These are phyloP conservation scores for Aphidoletes aphidimyza DNA, from an alignment of 2,888 invertebrate species.

Conservation along the genomic window DNA sequence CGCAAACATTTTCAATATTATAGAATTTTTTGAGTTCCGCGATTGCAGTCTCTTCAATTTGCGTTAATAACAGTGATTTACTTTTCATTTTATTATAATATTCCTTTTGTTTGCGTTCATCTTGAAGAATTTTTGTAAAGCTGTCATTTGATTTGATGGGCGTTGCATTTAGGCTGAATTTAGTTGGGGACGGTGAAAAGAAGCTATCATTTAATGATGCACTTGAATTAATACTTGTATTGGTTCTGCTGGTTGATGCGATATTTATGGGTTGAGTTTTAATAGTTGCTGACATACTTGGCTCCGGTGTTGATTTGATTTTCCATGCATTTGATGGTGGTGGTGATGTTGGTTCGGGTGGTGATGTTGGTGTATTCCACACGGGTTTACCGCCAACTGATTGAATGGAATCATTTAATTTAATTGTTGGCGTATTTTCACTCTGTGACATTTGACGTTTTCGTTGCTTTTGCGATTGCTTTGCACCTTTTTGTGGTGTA, in stretches of 20 bases:
- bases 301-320: neutral
- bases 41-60: slow-evolving; percentile 90
- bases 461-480: slow-evolving; percentile 71
- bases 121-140: slow-evolving; percentile 74
- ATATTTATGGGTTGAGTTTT: slow-evolving; percentile 44
- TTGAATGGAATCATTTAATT: neutral
- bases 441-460: slow-evolving; percentile 68
- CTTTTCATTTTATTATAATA: slow-evolving; percentile 77
- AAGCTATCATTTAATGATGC: neutral
- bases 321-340: slow-evolving; percentile 25
- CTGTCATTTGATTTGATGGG: slow-evolving; percentile 57
- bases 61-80: slow-evolving; percentile 79
- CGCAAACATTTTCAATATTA: slow-evolving; percentile 74
- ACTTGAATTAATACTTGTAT: neutral
- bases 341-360: slow-evolving; percentile 21
- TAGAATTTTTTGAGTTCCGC: slow-evolving; percentile 81
- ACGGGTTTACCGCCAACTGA: slow-evolving; percentile 57
- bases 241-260: neutral
- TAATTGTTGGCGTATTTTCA: slow-evolving; percentile 61
- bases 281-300: slow-evolving; percentile 54
- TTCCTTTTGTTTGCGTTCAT: slow-evolving; percentile 78
- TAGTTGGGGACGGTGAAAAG: slow-evolving; percentile 7
- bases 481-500: slow-evolving; percentile 62
- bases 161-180: slow-evolving; percentile 54
- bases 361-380: slow-evolving; percentile 60